These are phyloP conservation scores for Tragelaphus oryx DNA, from an alignment of 2,797 vertebrate species.

Conservation along the genomic window DNA sequence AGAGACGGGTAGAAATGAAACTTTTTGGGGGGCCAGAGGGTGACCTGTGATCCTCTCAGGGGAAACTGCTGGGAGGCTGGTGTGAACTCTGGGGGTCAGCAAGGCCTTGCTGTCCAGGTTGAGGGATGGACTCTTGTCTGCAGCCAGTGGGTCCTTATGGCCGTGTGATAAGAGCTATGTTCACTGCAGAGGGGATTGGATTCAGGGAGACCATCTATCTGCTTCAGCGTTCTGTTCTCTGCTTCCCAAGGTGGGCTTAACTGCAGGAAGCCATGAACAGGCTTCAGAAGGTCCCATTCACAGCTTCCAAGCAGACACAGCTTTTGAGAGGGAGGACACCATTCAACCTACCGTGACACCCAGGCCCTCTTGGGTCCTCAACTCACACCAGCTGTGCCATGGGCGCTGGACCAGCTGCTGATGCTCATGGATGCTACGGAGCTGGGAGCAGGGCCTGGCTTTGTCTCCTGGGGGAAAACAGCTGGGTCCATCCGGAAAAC, in stretches of 20 bases:
- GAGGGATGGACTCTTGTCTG: not conserved
- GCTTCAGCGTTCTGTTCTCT: not conserved
- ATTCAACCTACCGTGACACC: not conserved
- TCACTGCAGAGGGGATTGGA: no score
- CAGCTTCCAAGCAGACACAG: not conserved
- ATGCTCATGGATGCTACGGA: no score
- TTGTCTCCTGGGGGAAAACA: not conserved
- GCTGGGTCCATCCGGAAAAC: no score
- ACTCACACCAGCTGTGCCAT: not conserved
- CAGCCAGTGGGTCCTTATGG: not conserved
- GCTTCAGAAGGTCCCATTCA: not conserved
- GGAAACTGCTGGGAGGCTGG: not conserved
- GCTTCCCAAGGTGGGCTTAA: not conserved
- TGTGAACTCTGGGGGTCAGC: not conserved
- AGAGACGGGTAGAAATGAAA: not conserved
- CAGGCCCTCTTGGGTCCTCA: not conserved
- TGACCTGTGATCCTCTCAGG: not conserved
- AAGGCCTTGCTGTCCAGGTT: not conserved
- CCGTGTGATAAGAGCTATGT: accelerated
- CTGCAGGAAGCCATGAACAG: not conserved
- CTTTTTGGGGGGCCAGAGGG: not conserved
- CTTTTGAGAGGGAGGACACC: not conserved
- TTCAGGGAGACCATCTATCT: not conserved
- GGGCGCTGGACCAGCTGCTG: not conserved
- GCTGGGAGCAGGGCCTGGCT: not conserved